Percentiles rank a stretch among this genome's conserved stretches.
Evolutionary conservation across 1,140 invertebrate species (phyloP).

Genomic region (Zaprionus kolodkinae): DNA sequence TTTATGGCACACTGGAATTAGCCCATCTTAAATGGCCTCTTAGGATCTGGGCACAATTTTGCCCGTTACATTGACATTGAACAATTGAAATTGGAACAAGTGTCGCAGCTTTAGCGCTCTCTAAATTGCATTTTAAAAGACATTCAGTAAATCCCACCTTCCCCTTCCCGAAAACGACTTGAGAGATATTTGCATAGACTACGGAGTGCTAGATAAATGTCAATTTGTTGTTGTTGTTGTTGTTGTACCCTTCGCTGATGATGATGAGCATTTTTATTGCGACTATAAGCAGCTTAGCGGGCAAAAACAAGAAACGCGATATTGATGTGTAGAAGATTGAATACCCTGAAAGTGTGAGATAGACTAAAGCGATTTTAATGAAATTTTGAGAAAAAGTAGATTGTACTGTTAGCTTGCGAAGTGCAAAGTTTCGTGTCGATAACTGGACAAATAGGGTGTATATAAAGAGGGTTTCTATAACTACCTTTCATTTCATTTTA

Average conservation of each 20-base stretch:
- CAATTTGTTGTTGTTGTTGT: conserved; percentile 6
- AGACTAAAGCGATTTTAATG: not conserved
- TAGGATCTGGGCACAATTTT: not conserved
- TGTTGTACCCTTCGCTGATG: conserved; percentile 2
- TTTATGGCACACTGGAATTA: conserved; percentile 7
- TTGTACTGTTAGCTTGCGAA: not conserved
- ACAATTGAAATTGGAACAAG: conserved; percentile 7
- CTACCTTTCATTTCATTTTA: too few species aligned
- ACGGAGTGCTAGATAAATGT: conserved; percentile 6
- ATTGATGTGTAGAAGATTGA: not conserved
- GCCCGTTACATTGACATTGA: not conserved
- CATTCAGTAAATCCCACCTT: not conserved
- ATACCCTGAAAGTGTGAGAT: not conserved
- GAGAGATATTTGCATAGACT: conserved; percentile 9
- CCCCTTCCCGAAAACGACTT: conserved; percentile 1
- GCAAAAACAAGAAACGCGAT: not conserved
- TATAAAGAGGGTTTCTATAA: not conserved
- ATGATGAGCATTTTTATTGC: conserved; percentile 31
- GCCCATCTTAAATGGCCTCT: conserved; percentile 8
- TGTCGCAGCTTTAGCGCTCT: not conserved
- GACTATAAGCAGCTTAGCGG: conserved; percentile 29
- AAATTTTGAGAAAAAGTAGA: not conserved
- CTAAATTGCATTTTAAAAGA: conserved; percentile 8
- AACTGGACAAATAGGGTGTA: not conserved
- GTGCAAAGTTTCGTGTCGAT: not conserved